Conservation (phyloP, 2,113 vertebrate species). For the Papio anubis region DNA sequence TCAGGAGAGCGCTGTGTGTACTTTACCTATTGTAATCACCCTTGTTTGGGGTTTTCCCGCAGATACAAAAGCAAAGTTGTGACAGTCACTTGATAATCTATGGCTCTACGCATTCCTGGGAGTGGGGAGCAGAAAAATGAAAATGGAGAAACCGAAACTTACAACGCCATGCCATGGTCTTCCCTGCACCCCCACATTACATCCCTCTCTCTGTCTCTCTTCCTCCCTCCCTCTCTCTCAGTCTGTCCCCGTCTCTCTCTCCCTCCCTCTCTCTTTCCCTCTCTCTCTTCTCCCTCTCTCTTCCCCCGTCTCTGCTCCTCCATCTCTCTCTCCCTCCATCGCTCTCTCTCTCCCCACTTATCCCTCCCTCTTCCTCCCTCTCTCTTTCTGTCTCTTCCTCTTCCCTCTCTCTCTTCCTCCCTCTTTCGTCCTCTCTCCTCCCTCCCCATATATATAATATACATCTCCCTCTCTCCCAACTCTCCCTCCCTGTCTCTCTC, state of each 20-base stretch:
- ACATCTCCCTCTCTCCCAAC: background rate
- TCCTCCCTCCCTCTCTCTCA: background rate
- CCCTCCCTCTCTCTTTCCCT: too few species aligned
- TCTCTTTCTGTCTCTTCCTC: too few species aligned
- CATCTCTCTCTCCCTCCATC: too few species aligned
- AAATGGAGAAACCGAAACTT: background rate
- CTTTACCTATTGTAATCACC: fast-evolving
- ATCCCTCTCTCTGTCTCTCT: too few species aligned
- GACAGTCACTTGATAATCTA: background rate
- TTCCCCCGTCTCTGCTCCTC: too few species aligned
- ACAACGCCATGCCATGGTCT: background rate
- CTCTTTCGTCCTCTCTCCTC: background rate
- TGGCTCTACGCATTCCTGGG: background rate
- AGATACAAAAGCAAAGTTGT: background rate
- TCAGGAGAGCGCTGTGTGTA: fast-evolving
- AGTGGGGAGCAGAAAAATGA: background rate
- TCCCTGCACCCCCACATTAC: fast-evolving
- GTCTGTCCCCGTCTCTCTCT: fast-evolving
- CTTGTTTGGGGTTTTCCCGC: background rate
- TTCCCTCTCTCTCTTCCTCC: too few species aligned
- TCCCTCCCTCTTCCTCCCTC: background rate
- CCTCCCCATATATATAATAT: background rate
- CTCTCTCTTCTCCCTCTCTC: too few species aligned
- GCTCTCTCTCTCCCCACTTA: too few species aligned
- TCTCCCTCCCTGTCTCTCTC: fast-evolving